Evolutionary conservation across 2,797 vertebrate genomes (phyloP), one percentile per base, ranked within the genome.

Genomic region (Eulemur rubriventer): DNA sequence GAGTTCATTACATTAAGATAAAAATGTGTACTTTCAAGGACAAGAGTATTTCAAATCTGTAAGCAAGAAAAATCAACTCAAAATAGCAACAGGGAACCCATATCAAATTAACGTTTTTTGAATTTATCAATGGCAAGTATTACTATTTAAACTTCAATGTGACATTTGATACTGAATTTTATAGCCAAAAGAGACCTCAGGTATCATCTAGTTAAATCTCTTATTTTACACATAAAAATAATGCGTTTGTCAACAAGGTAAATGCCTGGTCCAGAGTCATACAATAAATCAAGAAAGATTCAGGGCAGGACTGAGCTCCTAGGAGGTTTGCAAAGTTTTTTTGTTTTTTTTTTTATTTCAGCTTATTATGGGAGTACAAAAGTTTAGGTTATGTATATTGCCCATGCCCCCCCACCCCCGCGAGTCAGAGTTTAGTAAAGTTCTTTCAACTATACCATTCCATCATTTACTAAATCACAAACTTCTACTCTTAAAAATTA

Each of bases 1-100:
- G 3, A 75, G 17, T 79, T 89, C 30, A 89, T 73, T 81, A 92
- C 10, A 91, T 92, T 70, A 88, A 92, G 17, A 90, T 43, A 91
- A 91, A 95, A 75, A 78, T 2, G 3, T 63, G 2, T 52, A 85
- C 89, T 59, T 90, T 92, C 82, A 92, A 91, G 48, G 61, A 85
- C 72, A 94, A 90, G 24, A 91, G 48, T 22, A 38, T 83, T 96
- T 57, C 92, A 96, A 75, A 91, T 89, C 18, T 63, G 13, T 72
- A 76, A 73, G 41, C 48, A 90, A 52, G 7, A 80, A 89, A 13
- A 91, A 78, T 17, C 16, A 75, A 61, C n/a, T 95, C n/a, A 38
- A 91, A 94, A 75, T 22, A 92, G 26, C 35, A 80, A 59, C 2
- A 69, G 73, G 48, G 20, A 67, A 30, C 48, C 24, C 24, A 0